Evolutionary conservation across 2,113 vertebrate genomes (phyloP).

Genomic region (Cephalopterus ornatus): DNA sequence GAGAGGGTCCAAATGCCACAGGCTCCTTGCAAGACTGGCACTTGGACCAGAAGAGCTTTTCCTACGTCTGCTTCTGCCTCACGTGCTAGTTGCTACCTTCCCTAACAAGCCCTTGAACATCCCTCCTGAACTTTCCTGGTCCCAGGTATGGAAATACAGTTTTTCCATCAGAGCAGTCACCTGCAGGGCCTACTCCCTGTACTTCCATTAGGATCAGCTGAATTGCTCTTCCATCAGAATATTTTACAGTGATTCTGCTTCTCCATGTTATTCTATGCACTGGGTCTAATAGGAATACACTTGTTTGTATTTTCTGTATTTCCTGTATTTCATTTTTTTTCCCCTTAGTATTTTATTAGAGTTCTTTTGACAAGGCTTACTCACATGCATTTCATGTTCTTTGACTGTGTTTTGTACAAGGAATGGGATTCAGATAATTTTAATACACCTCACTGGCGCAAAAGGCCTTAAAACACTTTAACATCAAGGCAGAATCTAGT

Average conservation of each 20-base stretch:
- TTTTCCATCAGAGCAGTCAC: not conserved
- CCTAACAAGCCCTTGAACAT: not conserved
- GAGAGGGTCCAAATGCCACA: not conserved
- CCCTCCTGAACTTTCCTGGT: not conserved
- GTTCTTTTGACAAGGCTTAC: not conserved
- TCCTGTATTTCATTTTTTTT: not conserved
- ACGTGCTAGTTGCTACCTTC: rapidly evolving
- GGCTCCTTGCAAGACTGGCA: not conserved
- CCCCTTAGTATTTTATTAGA: not conserved
- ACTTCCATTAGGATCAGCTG: not conserved
- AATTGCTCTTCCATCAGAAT: not conserved
- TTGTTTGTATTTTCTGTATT: not conserved
- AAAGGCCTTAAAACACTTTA: not conserved
- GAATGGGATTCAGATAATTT: not conserved
- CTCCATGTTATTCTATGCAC: not conserved
- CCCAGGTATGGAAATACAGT: not conserved
- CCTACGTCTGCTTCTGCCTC: not conserved
- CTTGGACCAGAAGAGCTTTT: not conserved
- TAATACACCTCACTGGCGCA: not conserved
- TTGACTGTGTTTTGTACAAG: not conserved
- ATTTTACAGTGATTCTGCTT: not conserved
- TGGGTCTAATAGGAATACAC: not conserved
- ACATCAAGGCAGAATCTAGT: not conserved
- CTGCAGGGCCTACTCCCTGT: not conserved
- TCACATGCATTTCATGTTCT: not conserved